Base-by-base conservation (phyloP, 1,140 invertebrate genomes). In the Apocrypta bakeri region DNA sequence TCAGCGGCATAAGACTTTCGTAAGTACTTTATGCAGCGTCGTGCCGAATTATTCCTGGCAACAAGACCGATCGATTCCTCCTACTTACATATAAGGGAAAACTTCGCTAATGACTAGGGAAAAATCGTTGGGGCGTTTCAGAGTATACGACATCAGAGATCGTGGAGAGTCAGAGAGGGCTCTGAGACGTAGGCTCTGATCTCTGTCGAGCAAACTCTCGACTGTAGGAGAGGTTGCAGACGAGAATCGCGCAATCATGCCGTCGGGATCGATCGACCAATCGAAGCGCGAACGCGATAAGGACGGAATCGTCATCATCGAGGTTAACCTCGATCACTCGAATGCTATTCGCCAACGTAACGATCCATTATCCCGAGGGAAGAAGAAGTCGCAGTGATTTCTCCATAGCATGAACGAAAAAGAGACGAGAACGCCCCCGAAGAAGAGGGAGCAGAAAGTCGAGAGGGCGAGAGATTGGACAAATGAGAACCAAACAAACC, bases 401-500 rank as follows among this genome's bases (percentile, higher is more conserved):
- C 48, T 56, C 48, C 17, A 56, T 56, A 56, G 48, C n/a, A 56
- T 25, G 17, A 37, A 1, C 25, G 29, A 69, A 69, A 37, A 33
- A 7, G 29, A 31, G 68, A 1, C 29, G 31, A 31, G 27, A 69
- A 33, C 33, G 17, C 7, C 17, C 17, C 2, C 9, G 2, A 17
- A 21, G 33, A 29, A 37, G 6, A 17, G 33, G 42, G 68, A 31
- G 78, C 68, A 63, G 48, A n/a, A 31, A 75, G 79, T 21, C 25
- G 40, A 61, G 69, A 1, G 31, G 33, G 33, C 3, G 33, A 37
- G 33, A 37, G 33, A n/a, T 9, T 37, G 42, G n/a, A 61, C 72
- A 78, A 82, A 82, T 71, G 75, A 82, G 81, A 82, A 75, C 68
- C 81, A 82, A 82, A 82, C 75, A 82, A 82, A 71, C 81, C 64